phyloP scores from a whole-genome alignment of 2,888 invertebrate species.

The Lycophotia porphyrea region DNA sequence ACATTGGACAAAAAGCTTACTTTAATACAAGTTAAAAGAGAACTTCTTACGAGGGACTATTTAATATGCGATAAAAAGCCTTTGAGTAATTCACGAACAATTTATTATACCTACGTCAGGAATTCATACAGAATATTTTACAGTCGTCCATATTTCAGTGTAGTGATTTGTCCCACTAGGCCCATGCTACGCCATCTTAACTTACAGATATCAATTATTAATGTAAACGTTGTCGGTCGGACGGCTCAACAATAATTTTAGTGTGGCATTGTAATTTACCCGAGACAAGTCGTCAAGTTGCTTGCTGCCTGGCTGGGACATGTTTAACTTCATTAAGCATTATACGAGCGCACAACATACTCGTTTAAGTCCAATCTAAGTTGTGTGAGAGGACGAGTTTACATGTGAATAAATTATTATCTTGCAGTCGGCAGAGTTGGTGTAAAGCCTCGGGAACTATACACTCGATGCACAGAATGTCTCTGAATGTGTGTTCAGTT shows the following conservation, averaged over 20 bases:
- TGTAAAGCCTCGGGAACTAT: slow-evolving; percentile 65
- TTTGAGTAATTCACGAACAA: slow-evolving; percentile 51
- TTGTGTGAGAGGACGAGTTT: slow-evolving; percentile 85
- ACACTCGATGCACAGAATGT: slow-evolving; percentile 69
- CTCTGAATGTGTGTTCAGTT: slow-evolving; percentile 65
- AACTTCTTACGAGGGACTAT: slow-evolving; percentile 44
- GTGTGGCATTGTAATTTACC: slow-evolving; percentile 75
- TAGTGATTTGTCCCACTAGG: slow-evolving; percentile 45
- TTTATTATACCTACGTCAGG: slow-evolving; percentile 41
- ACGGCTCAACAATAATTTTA: slow-evolving; percentile 69
- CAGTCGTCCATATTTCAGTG: slow-evolving; percentile 43
- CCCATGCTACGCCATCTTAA: slow-evolving; percentile 65
- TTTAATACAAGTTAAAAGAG: slow-evolving; percentile 58
- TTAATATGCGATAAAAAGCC: slow-evolving; percentile 55
- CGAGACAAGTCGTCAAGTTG: slow-evolving; percentile 77
- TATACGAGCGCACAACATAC: slow-evolving; percentile 87
- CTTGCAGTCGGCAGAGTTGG: slow-evolving; percentile 82
- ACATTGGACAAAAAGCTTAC: slow-evolving; percentile 57
- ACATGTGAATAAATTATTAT: slow-evolving; percentile 90
- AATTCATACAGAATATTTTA: slow-evolving; percentile 49
- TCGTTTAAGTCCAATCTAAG: slow-evolving; percentile 90
- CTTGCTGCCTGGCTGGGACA: slow-evolving; percentile 83
- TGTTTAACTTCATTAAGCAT: slow-evolving; percentile 90
- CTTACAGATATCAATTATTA: slow-evolving; percentile 67
- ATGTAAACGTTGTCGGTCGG: slow-evolving; percentile 52